Base-by-base conservation (phyloP, 2,888 invertebrate genomes). In the Mythimna vitellina region DNA sequence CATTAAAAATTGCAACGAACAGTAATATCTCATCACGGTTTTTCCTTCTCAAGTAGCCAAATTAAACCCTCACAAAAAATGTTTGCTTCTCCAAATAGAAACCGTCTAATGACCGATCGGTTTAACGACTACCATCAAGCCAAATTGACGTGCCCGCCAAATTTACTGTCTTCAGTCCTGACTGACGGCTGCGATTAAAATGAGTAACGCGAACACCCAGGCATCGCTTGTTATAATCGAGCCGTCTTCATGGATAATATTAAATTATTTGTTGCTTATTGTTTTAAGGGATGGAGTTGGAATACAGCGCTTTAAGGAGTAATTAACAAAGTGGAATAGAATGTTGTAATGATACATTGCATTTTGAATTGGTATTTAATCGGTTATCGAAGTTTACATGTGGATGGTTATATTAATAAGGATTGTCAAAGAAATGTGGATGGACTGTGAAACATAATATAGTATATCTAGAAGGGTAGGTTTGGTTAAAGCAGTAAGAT, bases 111-210 rank as follows among this genome's bases (percentile, higher is more conserved):
- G 72, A 56, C 17, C 70, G 71, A 81, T 81, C 66, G 70, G 73
- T 67, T 63, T 81, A 78, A 82, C 62, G 83, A 78, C 73, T 51
- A 29, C 60, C 70, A 81, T 83, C 78, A 75, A 46, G 62, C 68
- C 66, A 83, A 82, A 82, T 83, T 82, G 81, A 81, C 73, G 81
- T 78, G 57, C 73, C 61, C 68, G 63, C 74, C 78, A 71, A 80
- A 83, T 80, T 72, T 51, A 82, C 78, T 75, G 74, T 80, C 78
- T 74, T 72, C 72, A 71, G 68, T 60, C 65, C 51, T 72, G 65
- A 73, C 72, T 83, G 81, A 80, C 82, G 46, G 63, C 80, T 54
- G 32, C 69, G 75, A 82, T 83, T 78, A 82, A 73, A 80, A 73
- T 73, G 75, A 78, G 70, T 75, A 62, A 70, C 75, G 70, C 60